These are phyloP conservation scores for Motacilla alba DNA, from an alignment of 2,113 vertebrate genomes.

Conservation along the genomic window DNA sequence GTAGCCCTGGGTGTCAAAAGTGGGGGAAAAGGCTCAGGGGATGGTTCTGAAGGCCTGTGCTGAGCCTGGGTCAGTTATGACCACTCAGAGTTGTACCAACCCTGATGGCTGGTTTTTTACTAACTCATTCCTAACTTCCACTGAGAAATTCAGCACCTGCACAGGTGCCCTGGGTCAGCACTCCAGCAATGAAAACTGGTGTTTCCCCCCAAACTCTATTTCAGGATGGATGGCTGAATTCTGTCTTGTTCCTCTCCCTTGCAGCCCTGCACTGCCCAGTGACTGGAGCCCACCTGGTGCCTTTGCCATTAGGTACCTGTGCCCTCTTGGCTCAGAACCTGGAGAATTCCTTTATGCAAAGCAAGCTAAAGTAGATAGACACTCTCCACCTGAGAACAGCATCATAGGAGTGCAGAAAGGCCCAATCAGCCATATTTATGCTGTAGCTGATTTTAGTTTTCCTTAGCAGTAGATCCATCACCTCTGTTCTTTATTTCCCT, in stretches of 20 bases:
- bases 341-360: background rate
- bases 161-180: background rate
- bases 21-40: background rate
- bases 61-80: background rate
- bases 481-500: background rate
- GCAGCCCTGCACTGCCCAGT: background rate
- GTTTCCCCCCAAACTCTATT: background rate
- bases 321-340: background rate
- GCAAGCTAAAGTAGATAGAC: background rate
- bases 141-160: background rate
- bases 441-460: background rate
- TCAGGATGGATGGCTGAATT: background rate
- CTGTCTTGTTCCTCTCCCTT: background rate
- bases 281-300: background rate
- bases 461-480: background rate
- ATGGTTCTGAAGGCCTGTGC: background rate
- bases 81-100: background rate
- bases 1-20: background rate
- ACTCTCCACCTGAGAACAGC: background rate
- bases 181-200: background rate
- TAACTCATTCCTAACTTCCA: background rate
- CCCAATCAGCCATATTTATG: background rate
- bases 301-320: background rate
- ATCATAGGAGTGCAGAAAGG: background rate
- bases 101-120: background rate